Evolutionary conservation across 2,797 vertebrate species (phyloP).

Genomic region (Takifugu ocellatus): DNA sequence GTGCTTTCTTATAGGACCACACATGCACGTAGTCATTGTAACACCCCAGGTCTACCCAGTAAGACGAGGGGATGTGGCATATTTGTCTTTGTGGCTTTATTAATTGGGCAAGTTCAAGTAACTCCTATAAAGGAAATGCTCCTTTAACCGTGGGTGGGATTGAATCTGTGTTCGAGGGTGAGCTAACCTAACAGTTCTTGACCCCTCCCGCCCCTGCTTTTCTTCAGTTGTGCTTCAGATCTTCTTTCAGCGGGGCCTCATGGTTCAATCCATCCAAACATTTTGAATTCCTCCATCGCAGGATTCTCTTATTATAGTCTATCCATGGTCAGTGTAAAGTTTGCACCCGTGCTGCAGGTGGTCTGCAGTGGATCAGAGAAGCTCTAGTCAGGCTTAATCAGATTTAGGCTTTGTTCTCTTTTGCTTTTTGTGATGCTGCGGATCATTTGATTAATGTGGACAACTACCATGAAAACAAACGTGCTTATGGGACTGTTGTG

Average conservation of each 20-base stretch:
- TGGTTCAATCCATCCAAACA: conserved; percentile 47
- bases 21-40: conserved; percentile 52
- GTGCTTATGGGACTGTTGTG: conserved; percentile 39
- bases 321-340: conserved; percentile 48
- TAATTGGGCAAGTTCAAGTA: conserved; percentile 47
- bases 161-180: conserved; percentile 21
- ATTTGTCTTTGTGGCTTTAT: conserved; percentile 50
- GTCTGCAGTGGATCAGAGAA: conserved; percentile 33
- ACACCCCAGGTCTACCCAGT: conserved; percentile 29
- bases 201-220: conserved; percentile 49
- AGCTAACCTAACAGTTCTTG: conserved; percentile 29
- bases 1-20: conserved; percentile 73
- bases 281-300: conserved; percentile 57
- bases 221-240: conserved; percentile 51
- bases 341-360: conserved; percentile 38
- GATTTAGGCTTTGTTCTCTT: conserved; percentile 43
- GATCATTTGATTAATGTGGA: conserved; percentile 56
- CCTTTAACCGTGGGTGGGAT: conserved; percentile 49
- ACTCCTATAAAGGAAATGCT: conserved; percentile 28
- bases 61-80: conserved; percentile 43
- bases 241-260: conserved; percentile 57
- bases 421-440: conserved; percentile 29
- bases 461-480: conserved; percentile 36
- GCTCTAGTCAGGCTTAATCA: conserved; percentile 25
- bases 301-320: conserved; percentile 5